A percentile compares a stretch with the other conserved stretches of the same genome.
Conservation (phyloP, 2,113 vertebrate species). For the Peromyscus leucopus region DNA sequence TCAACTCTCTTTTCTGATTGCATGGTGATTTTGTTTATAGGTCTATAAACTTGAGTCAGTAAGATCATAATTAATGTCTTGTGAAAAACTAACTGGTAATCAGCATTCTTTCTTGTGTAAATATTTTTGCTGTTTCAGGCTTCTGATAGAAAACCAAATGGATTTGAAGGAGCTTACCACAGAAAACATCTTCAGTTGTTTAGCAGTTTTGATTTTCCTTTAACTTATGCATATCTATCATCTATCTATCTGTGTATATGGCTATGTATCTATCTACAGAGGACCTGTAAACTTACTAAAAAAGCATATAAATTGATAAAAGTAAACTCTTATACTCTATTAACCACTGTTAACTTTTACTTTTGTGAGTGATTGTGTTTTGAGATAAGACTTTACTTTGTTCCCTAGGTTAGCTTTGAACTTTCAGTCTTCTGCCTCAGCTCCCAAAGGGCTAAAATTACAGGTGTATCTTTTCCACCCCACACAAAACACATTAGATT, state of each 20-base stretch:
- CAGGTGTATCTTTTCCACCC: background rate
- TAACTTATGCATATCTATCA: background rate
- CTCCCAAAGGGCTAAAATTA: background rate
- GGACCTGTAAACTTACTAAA: slow-evolving; percentile 8
- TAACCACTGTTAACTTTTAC: background rate
- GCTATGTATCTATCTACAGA: background rate
- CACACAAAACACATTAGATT: background rate
- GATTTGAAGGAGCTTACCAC: background rate
- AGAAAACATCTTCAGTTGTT: slow-evolving; percentile 8
- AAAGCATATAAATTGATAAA: slow-evolving; percentile 49
- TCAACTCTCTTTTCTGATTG: slow-evolving; percentile 56
- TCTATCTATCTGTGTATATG: no score
- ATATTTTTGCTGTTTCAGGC: slow-evolving; percentile 48
- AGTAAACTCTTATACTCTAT: background rate
- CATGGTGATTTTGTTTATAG: slow-evolving; percentile 59
- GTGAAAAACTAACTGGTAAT: slow-evolving; percentile 51
- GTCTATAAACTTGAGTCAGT: slow-evolving; percentile 53
- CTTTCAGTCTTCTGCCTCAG: background rate
- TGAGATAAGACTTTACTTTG: background rate
- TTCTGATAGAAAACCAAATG: slow-evolving; percentile 38
- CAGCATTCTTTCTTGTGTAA: slow-evolving; percentile 64
- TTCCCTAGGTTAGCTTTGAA: background rate
- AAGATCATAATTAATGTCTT: slow-evolving; percentile 50
- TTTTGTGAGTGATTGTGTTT: background rate
- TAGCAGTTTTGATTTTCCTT: background rate